Percentiles rank a stretch among this genome's conserved stretches.
phyloP scores from a whole-genome alignment of 2,797 vertebrate genomes.

The Oryzias dopingdopingensis region DNA sequence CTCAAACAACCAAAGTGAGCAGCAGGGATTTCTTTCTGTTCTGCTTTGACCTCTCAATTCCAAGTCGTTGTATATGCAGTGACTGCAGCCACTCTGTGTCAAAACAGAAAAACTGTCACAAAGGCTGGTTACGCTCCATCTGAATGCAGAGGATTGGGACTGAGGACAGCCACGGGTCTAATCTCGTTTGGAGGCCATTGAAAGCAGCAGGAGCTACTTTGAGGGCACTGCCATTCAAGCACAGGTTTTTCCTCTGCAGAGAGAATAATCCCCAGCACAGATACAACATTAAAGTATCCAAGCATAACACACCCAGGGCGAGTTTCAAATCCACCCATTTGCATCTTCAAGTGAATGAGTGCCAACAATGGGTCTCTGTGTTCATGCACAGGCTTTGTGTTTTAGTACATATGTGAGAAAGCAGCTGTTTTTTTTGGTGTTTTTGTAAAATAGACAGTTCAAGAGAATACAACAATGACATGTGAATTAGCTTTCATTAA shows the following conservation, averaged over 20 bases:
- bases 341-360: conserved; percentile 75
- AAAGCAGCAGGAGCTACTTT: conserved; percentile 77
- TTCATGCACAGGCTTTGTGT: conserved; percentile 52
- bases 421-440: conserved; percentile 22
- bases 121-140: conserved; percentile 73
- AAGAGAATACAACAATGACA: conserved; percentile 10
- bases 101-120: conserved; percentile 74
- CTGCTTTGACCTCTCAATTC: conserved; percentile 74
- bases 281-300: conserved; percentile 82
- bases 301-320: conserved; percentile 79
- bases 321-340: conserved; percentile 80
- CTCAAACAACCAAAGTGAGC: conserved; percentile 34
- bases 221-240: conserved; percentile 78
- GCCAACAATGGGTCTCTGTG: conserved; percentile 63
- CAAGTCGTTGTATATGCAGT: conserved; percentile 55
- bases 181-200: conserved; percentile 81
- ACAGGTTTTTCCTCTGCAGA: conserved; percentile 74
- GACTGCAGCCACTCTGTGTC: conserved; percentile 71
- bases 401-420: conserved; percentile 42
- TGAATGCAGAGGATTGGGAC: conserved; percentile 78
- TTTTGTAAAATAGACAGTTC: neutral
- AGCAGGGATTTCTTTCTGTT: conserved; percentile 49
- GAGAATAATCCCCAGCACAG: conserved; percentile 81
- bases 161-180: conserved; percentile 76
- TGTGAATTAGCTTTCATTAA: conserved; percentile 33